Percentiles rank a stretch among this genome's conserved stretches.
These are phyloP conservation scores for Lasius fuliginosus DNA, from an alignment of 2,888 invertebrate species.

Conservation along the genomic window DNA sequence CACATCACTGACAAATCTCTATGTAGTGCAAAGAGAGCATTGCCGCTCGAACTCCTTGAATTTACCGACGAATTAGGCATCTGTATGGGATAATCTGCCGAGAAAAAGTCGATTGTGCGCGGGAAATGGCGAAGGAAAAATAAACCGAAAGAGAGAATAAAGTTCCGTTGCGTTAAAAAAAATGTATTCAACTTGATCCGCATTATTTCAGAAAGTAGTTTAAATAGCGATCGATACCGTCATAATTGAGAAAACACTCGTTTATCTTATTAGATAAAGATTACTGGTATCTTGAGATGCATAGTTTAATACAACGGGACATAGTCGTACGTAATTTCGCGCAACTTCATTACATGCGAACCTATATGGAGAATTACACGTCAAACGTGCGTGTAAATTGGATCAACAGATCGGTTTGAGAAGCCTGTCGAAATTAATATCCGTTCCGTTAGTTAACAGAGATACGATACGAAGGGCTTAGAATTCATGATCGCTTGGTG, in stretches of 20 bases:
- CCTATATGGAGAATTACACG: conserved; percentile 47
- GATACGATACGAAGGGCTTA: conserved; percentile 76
- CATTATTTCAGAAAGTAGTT: background rate
- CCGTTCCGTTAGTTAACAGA: conserved; percentile 81
- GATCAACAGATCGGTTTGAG: conserved; percentile 80
- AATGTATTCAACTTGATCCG: background rate
- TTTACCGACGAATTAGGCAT: conserved; percentile 81
- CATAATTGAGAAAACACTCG: background rate
- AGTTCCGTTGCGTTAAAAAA: background rate
- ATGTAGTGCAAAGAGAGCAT: conserved; percentile 72
- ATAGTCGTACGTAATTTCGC: conserved; percentile 27
- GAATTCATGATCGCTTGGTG: conserved; percentile 72
- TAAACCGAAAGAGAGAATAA: background rate
- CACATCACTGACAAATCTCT: conserved; percentile 79
- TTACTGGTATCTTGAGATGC: background rate
- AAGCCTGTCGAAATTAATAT: conserved; percentile 82
- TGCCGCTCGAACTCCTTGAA: conserved; percentile 72
- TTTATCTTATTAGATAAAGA: background rate
- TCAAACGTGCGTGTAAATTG: conserved; percentile 78
- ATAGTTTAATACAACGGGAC: conserved; percentile 33
- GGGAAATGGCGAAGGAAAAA: conserved; percentile 49
- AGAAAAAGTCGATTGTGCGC: conserved; percentile 60
- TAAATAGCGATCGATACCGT: background rate
- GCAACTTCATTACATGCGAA: conserved; percentile 59
- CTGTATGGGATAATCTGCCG: conserved; percentile 79